A percentile compares a stretch with the other conserved stretches of the same genome.
These are phyloP conservation scores for Okamejei kenojei DNA, from an alignment of 2,797 vertebrate species.

Conservation along the genomic window DNA sequence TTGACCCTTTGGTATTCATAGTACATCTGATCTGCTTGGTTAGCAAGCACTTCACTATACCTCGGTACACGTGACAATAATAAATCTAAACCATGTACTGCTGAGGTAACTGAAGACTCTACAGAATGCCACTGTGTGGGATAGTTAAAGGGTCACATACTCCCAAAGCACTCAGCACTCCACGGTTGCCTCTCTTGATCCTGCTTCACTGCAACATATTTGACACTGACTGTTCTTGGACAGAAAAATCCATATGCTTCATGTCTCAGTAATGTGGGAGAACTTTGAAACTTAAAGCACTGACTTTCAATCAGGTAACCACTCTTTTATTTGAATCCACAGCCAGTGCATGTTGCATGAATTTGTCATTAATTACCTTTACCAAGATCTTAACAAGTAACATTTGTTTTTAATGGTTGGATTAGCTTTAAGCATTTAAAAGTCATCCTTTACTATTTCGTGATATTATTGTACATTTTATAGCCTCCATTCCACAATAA, in stretches of 20 bases:
- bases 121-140: not conserved
- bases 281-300: not conserved
- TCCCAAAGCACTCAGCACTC: not conserved
- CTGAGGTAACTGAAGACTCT: not conserved
- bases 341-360: not conserved
- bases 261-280: not conserved
- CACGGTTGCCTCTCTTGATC: not conserved
- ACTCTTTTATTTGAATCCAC: not conserved
- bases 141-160: not conserved
- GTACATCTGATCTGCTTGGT: no score
- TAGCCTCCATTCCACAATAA: not conserved
- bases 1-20: no score
- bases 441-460: not conserved
- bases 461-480: not conserved
- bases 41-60: no score
- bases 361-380: not conserved
- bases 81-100: no score
- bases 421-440: not conserved
- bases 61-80: no score
- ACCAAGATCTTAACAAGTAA: not conserved
- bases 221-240: not conserved
- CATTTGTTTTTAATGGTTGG: not conserved
- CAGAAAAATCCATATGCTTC: not conserved
- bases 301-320: not conserved
- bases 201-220: not conserved